Conservation (phyloP, 2,113 vertebrate genomes). For the Opisthocomus hoazin region DNA sequence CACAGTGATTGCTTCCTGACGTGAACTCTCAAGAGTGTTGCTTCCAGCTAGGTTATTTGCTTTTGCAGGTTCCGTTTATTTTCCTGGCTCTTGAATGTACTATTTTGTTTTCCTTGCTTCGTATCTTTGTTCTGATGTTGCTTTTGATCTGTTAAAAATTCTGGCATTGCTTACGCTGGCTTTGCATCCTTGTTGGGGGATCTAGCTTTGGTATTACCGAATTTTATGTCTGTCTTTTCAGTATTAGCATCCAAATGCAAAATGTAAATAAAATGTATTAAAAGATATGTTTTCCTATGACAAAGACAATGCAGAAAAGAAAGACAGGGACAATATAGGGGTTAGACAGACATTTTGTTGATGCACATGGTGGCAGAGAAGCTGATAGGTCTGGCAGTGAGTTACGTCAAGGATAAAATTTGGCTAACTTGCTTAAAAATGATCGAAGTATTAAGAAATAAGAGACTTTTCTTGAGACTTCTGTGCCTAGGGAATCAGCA, state of each 20-base stretch:
- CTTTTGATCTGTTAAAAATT: constrained; percentile 21
- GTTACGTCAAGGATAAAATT: neutral
- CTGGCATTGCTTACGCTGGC: neutral
- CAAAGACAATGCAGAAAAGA: neutral
- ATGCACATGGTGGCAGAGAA: neutral
- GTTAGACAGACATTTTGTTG: neutral
- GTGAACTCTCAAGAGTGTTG: neutral
- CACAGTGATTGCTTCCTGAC: neutral
- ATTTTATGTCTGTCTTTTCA: neutral
- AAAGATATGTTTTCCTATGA: neutral
- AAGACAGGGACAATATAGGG: neutral
- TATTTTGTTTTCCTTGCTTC: constrained; percentile 5
- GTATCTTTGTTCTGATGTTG: neutral
- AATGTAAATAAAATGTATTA: neutral
- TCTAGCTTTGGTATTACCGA: neutral
- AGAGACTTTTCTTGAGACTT: neutral
- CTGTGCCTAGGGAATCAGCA: neutral
- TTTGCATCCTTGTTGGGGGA: neutral
- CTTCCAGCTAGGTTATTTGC: constrained; percentile 19
- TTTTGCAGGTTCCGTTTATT: neutral
- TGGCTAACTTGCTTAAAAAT: neutral
- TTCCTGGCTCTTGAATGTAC: neutral
- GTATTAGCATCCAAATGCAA: neutral
- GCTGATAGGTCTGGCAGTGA: neutral
- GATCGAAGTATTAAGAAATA: neutral